A percentile compares a stretch with the other conserved stretches of the same genome.
These are phyloP conservation scores for Pseudochaenichthys georgianus DNA, from an alignment of 2,797 vertebrate species.

Conservation along the genomic window DNA sequence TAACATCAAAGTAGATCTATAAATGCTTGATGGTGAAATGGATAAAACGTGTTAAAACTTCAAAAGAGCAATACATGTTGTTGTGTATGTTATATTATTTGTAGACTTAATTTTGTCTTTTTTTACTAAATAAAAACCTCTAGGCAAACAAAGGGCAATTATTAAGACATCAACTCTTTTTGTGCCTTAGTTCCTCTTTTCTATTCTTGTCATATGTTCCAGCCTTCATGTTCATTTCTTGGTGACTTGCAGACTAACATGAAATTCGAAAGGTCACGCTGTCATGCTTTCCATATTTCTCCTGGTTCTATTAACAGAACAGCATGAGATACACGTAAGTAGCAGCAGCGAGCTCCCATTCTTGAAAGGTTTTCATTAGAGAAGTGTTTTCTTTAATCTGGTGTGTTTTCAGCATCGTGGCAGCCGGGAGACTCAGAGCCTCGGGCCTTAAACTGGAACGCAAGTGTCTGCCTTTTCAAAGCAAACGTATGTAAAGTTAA, in stretches of 20 bases:
- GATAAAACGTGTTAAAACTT: not conserved
- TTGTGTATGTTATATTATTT: not conserved
- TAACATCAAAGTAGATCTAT: not conserved
- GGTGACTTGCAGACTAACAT: slow-evolving; percentile 38
- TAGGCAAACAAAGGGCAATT: not conserved
- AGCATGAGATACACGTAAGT: slow-evolving; percentile 12
- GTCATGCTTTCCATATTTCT: slow-evolving; percentile 50
- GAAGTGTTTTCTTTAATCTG: slow-evolving; percentile 46
- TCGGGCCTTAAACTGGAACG: slow-evolving; percentile 57
- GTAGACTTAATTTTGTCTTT: not conserved
- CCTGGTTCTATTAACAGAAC: slow-evolving; percentile 38
- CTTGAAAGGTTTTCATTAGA: slow-evolving; percentile 45
- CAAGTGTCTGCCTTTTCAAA: slow-evolving; percentile 73
- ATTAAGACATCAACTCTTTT: not conserved
- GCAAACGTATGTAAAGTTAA: slow-evolving; percentile 86
- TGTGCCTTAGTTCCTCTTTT: not conserved
- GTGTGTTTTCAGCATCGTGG: slow-evolving; percentile 38
- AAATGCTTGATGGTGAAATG: not conserved
- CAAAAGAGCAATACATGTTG: not conserved
- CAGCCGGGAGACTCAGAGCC: slow-evolving; percentile 41
- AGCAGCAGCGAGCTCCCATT: slow-evolving; percentile 14
- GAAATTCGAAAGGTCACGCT: slow-evolving; percentile 70
- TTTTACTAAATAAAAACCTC: not conserved
- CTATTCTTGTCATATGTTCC: not conserved
- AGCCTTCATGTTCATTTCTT: slow-evolving; percentile 29